phyloP scores from a whole-genome alignment of 2,888 invertebrate genomes.

The Panorpa germanica region DNA sequence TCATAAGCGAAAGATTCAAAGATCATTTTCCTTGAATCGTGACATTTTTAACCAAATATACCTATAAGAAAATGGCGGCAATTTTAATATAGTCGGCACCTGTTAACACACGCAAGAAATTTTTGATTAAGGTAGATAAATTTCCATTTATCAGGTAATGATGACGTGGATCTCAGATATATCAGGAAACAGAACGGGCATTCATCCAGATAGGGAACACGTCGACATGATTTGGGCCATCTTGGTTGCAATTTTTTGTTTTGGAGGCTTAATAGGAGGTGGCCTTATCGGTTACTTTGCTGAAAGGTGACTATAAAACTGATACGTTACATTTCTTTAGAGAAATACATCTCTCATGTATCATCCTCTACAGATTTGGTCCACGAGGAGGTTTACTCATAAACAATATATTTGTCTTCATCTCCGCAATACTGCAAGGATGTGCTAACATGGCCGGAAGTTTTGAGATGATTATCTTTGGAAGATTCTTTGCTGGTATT shows the following conservation, averaged over 20 bases:
- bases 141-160: slow-evolving; percentile 52
- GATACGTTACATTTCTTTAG: background rate
- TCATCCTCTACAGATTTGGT: slow-evolving; percentile 26
- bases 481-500: slow-evolving; percentile 52
- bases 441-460: slow-evolving; percentile 40
- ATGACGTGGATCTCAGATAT: slow-evolving; percentile 54
- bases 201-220: too few species aligned
- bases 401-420: slow-evolving; percentile 57
- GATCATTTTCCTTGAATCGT: too few species aligned
- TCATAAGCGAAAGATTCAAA: too few species aligned
- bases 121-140: too few species aligned
- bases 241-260: slow-evolving; percentile 63
- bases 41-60: too few species aligned
- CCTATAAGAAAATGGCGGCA: too few species aligned
- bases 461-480: slow-evolving; percentile 50
- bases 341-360: background rate
- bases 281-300: slow-evolving; percentile 44
- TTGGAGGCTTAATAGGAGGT: slow-evolving; percentile 77
- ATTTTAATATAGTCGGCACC: too few species aligned
- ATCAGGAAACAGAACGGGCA: too few species aligned
- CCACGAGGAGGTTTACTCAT: slow-evolving; percentile 61
- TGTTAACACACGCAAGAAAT: too few species aligned
- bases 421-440: slow-evolving; percentile 46
- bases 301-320: slow-evolving; percentile 30
- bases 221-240: slow-evolving; percentile 54